Evolutionary conservation across 2,888 invertebrate species (phyloP).

Genomic region (Platycheirus rosarum): DNA sequence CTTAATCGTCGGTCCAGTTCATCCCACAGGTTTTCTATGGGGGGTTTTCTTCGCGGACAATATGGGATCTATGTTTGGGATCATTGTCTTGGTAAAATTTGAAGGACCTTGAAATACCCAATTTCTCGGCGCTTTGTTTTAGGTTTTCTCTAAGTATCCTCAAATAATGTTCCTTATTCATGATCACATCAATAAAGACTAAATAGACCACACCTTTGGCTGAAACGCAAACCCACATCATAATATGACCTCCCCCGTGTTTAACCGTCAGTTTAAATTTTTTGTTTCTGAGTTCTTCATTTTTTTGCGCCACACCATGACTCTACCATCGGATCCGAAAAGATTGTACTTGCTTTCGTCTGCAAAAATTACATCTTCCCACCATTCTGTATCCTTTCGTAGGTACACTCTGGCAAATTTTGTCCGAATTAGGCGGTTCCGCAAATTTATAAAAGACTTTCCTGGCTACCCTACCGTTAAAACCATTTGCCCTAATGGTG

Average conservation of each 20-base stretch:
- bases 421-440: too few relatives aligned
- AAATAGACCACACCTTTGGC: conserved; percentile 2
- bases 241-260: background rate
- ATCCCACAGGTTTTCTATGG: background rate
- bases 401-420: too few relatives aligned
- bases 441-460: too few relatives aligned
- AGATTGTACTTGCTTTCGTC: background rate
- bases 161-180: background rate
- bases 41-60: conserved; percentile 1
- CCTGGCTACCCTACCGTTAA: background rate
- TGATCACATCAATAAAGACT: background rate
- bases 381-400: background rate
- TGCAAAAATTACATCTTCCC: background rate
- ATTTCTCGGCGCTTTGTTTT: background rate
- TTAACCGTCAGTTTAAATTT: background rate
- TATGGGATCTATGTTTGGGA: background rate
- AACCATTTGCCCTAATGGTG: background rate
- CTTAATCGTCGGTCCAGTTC: background rate
- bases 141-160: background rate
- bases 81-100: background rate
- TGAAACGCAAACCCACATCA: background rate
- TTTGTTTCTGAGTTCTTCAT: background rate
- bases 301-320: background rate
- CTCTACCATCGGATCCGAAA: background rate
- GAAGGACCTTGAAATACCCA: background rate